Conservation (phyloP, 2,797 vertebrate genomes). For the Pantherophis vulpinus region DNA sequence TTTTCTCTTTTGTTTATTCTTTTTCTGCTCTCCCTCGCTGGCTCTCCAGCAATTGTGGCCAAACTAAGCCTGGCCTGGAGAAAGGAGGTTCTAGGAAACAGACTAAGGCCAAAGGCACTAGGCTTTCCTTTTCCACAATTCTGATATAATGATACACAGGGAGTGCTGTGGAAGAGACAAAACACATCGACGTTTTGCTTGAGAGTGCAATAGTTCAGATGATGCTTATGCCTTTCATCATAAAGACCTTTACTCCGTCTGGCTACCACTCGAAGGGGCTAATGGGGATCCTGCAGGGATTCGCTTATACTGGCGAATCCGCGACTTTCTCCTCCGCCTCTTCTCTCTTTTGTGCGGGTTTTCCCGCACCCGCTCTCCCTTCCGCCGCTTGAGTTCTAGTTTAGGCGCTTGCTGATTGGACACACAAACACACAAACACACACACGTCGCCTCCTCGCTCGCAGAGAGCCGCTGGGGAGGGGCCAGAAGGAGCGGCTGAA, state of each 20-base stretch:
- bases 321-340: no score
- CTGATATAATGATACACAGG: no score
- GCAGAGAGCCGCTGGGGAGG: constrained; percentile 35
- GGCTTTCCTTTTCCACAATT: background rate
- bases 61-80: background rate
- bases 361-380: background rate
- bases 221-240: background rate
- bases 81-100: background rate
- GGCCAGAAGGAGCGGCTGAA: constrained; percentile 2
- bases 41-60: background rate
- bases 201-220: background rate
- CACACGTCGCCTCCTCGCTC: constrained; percentile 19
- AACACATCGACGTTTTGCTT: background rate
- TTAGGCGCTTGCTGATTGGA: constrained; percentile 39
- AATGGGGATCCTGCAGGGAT: no score
- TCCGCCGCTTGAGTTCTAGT: background rate
- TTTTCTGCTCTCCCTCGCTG: no score
- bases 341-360: background rate
- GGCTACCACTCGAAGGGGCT: background rate
- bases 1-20: background rate
- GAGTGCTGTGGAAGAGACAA: no score
- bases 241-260: background rate
- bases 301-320: background rate
- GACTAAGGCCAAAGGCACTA: background rate
- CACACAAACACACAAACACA: background rate